Evolutionary conservation across 1,140 invertebrate species (phyloP), one percentile per base, ranked within the genome.

Genomic region (Solenopsis invicta): DNA sequence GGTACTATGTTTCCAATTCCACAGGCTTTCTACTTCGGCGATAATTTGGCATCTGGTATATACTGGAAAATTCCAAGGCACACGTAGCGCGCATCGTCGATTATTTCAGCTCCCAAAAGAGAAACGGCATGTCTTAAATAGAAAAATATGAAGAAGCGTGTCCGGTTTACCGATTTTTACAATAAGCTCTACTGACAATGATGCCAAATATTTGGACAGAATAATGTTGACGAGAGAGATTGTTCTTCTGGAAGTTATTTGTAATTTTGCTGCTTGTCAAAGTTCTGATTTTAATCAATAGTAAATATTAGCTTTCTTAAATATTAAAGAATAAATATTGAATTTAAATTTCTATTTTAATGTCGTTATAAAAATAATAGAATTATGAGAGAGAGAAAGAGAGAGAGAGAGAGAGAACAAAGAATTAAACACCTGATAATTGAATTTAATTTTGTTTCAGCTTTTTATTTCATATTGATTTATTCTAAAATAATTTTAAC

Each of bases 21-120:
- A 62, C 24, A 59, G 41, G 41, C 72, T 77, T 45, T 34, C 41
- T 54, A 2, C 16, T 12, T 29, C 67, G 62, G 45, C 59, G n/a
- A 89, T 87, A 89, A 80, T 89, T 76, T 62, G 69, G 84, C 69
- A 87, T 34, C 59, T 69, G 59, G 21, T 41, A 41, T 59, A 45
- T 45, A 41, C 48, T 4, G n/a, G 10, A 29, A 59, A 69, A 84
- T 50, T 75, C 41, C 37, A 12, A 61, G 45, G 54, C 54, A 61
- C 41, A 75, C 29, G 2, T 12, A 75, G 61, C 61, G 12, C 13
- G 37, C 66, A 45, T 48, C 10, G 54, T 34, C 69, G 67, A 84
- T 74, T 71, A 84, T 74, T 84, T 59, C 2, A 41, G 13, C 18
- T 59, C 8, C n/a, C 41, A 18, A 54, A 62, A 29, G 37, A 74